Conservation (phyloP, 2,113 vertebrate species). For the Motacilla alba region DNA sequence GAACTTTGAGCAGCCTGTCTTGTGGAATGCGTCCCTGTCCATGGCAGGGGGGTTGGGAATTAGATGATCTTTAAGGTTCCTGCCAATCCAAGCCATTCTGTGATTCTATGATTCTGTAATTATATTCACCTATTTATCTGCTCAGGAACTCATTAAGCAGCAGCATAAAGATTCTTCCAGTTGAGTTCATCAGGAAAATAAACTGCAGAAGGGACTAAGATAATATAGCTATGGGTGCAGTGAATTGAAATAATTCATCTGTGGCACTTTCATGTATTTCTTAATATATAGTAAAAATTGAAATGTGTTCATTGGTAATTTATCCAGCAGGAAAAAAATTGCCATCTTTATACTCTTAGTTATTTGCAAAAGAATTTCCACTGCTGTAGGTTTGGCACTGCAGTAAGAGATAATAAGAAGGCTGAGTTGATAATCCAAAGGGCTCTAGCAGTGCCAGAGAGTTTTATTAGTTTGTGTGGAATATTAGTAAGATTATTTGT, state of each 20-base stretch:
- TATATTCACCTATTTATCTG: neutral
- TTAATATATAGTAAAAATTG: neutral
- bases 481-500: neutral
- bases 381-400: neutral
- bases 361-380: neutral
- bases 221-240: neutral
- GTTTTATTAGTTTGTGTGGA: neutral
- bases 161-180: neutral
- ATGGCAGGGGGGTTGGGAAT: neutral
- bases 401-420: neutral
- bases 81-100: neutral
- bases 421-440: neutral
- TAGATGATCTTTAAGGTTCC: neutral
- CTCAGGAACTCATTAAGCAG: neutral
- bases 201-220: neutral
- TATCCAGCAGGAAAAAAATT: neutral
- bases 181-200: neutral
- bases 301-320: neutral
- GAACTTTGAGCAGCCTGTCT: neutral
- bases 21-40: neutral
- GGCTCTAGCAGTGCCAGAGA: neutral
- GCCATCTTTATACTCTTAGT: neutral
- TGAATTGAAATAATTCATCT: neutral
- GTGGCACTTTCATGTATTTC: neutral
- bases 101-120: neutral